Evolutionary conservation across 2,797 vertebrate genomes (phyloP), one percentile per base, ranked within the genome.

Genomic region (Eulemur albifrons): DNA sequence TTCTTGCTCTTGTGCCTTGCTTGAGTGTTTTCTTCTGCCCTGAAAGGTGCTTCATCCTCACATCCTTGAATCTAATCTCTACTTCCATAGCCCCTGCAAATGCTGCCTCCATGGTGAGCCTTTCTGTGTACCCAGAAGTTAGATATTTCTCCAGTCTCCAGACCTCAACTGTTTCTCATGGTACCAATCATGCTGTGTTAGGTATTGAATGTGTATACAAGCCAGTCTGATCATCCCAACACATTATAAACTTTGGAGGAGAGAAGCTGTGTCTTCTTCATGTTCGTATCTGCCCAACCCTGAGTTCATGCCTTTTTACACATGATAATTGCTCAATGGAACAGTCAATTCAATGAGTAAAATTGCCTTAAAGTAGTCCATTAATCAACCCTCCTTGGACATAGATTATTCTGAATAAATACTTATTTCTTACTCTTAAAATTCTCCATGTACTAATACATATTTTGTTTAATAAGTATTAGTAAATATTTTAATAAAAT

Each of bases 341-440:
- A 54, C 4, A 27, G 35, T 69, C 43, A 73, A 20, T n/a, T 81
- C 69, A 40, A 1, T 32, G 23, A 88, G 27, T 70, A 75, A 89
- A 86, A 69, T 85, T 48, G 59, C 48, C 54, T 9, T 70, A 67
- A 59, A 61, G 59, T 27, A 81, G 38, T 27, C 43, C 67, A n/a
- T 88, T 72, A 81, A 79, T 72, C 61, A 32, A 43, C 21, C 43
- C 40, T 32, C 30, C 69, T 86, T 40, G 57, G 65, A 57, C 81
- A 52, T 21, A 93, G 52, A 73, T 52, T 92, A 17, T 70, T 95
- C 67, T 84, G 43, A 45, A 50, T 57, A 63, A n/a, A 91, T 69
- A 77, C 14, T 73, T 85, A 75, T 57, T 48, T 96, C 65, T 93
- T 80, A 72, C 30, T 91, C 67, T 63, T 85, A 77, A 90, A 69